Conservation (phyloP, 2,113 vertebrate species). For the Rhinolophus ferrumequinum region DNA sequence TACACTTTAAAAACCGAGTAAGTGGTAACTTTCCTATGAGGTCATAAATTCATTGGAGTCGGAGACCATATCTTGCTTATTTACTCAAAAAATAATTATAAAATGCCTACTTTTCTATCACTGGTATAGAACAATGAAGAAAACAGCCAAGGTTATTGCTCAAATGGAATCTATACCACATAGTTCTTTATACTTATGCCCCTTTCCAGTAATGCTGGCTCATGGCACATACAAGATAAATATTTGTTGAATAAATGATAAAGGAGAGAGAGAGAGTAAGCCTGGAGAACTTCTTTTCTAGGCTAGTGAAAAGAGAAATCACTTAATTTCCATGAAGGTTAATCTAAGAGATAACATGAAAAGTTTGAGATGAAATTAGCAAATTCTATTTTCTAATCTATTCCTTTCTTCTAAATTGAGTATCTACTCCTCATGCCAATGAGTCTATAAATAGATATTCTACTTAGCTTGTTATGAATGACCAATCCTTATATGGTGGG, state of each 20-base stretch:
- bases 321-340: constrained; percentile 45
- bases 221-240: background rate
- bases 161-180: background rate
- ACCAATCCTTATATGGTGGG: constrained; percentile 54
- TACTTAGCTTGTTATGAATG: constrained; percentile 69
- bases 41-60: background rate
- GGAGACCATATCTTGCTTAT: background rate
- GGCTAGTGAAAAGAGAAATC: background rate
- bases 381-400: constrained; percentile 9
- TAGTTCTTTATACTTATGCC: background rate
- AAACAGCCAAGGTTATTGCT: background rate
- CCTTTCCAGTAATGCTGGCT: background rate
- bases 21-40: background rate
- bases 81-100: background rate
- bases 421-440: background rate
- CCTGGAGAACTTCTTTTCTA: background rate
- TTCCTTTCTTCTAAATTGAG: constrained; percentile 40
- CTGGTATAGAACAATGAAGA: background rate
- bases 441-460: constrained; percentile 56
- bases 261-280: background rate
- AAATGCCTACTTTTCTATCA: background rate
- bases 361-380: constrained; percentile 13
- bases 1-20: background rate
- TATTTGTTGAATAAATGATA: background rate
- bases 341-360: background rate